phyloP scores from a whole-genome alignment of 2,888 invertebrate species.

The Seladonia tumulorum region DNA sequence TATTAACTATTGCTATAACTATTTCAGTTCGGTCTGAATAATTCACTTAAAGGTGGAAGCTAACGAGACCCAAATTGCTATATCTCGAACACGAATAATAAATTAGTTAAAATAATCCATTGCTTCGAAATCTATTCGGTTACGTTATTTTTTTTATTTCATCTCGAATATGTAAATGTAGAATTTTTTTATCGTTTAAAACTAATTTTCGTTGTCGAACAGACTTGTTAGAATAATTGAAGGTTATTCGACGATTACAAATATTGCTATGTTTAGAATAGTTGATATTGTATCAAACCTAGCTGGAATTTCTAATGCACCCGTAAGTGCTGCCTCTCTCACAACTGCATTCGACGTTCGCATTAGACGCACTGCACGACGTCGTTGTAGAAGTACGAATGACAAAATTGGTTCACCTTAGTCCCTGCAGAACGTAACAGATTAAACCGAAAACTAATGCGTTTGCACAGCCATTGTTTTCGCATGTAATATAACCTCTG shows the following conservation, averaged over 20 bases:
- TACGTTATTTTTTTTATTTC: background rate
- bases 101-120: background rate
- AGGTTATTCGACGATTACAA: slow-evolving; percentile 32
- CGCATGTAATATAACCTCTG: background rate
- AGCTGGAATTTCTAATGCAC: slow-evolving; percentile 41
- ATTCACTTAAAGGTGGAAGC: background rate
- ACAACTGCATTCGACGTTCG: slow-evolving; percentile 36
- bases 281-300: background rate
- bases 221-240: background rate
- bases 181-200: background rate
- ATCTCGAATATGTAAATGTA: too few relatives aligned
- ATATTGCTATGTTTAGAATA: slow-evolving; percentile 18
- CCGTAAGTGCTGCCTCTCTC: slow-evolving; percentile 32
- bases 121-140: background rate
- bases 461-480: background rate
- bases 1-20: too few relatives aligned
- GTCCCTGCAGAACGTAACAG: slow-evolving; percentile 54
- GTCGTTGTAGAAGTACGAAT: slow-evolving; percentile 35
- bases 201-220: background rate
- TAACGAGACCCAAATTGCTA: background rate
- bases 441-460: slow-evolving; percentile 48
- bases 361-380: slow-evolving; percentile 36
- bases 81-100: background rate
- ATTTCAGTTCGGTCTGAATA: background rate
- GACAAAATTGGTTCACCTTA: slow-evolving; percentile 49